Evolutionary conservation across 2,113 vertebrate genomes (phyloP).

Genomic region (Pseudolaguvia tuberculata): DNA sequence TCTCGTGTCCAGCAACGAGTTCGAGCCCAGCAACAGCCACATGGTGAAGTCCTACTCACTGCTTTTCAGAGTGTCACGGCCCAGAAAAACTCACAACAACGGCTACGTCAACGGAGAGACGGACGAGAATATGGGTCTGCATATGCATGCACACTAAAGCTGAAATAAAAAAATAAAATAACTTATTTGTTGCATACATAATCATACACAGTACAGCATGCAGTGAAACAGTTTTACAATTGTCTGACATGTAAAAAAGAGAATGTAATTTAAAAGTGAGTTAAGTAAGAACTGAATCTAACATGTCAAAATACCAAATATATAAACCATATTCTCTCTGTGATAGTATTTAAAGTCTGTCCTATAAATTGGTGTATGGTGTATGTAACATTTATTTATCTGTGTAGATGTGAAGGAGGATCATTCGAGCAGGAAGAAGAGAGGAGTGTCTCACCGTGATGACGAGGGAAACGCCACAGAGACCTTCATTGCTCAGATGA

Average conservation of each 20-base stretch:
- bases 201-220: no score
- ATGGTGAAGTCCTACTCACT: constrained; percentile 99
- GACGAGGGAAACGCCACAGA: constrained; percentile 84
- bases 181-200: no score
- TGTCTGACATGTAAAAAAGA: no score
- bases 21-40: constrained; percentile 98
- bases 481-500: constrained; percentile 95
- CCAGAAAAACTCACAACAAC: constrained; percentile 83
- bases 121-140: constrained; percentile 92
- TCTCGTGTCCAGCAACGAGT: constrained; percentile 96
- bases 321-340: no score
- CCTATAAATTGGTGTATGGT: no score
- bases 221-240: no score
- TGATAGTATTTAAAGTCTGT: no score
- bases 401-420: constrained; percentile 85
- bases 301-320: no score
- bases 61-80: constrained; percentile 92
- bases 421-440: constrained; percentile 84
- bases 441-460: constrained; percentile 82
- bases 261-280: no score
- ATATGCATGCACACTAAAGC: not conserved
- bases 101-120: constrained; percentile 88
- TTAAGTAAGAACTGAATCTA: no score
- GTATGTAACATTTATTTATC: not conserved
- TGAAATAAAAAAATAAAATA: no score